These are phyloP conservation scores for Pseudomyrmex sp. DNA, from an alignment of 1,140 invertebrate species.

Conservation along the genomic window DNA sequence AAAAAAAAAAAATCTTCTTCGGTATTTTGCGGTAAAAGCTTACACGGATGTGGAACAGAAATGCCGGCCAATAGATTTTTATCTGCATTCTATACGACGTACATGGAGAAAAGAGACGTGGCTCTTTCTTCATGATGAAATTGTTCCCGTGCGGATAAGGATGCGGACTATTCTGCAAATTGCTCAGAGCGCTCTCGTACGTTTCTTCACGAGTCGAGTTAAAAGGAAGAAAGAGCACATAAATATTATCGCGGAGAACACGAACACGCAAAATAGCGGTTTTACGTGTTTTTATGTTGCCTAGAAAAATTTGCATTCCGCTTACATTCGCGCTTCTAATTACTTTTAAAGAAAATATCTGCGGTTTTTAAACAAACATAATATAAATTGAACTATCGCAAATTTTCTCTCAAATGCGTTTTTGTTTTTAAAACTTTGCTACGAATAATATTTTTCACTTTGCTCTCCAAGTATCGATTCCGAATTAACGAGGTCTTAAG, in stretches of 20 bases:
- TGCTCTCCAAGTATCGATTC: conserved; percentile 58
- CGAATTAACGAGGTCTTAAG: conserved; percentile 67
- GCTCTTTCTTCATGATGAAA: conserved; percentile 54
- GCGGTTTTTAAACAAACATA: neutral
- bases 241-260: neutral
- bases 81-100: conserved; percentile 51
- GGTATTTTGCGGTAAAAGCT: conserved; percentile 60
- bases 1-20: no score
- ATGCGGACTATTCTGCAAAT: conserved; percentile 8
- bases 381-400: conserved; percentile 10
- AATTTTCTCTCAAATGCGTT: conserved; percentile 9
- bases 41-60: conserved; percentile 59
- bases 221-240: conserved; percentile 18
- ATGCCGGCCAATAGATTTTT: conserved; percentile 69
- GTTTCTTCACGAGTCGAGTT: conserved; percentile 21
- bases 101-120: conserved; percentile 15
- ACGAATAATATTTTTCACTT: no score
- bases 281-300: neutral
- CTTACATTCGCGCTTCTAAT: neutral
- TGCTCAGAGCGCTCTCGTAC: conserved; percentile 24
- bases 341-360: neutral
- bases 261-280: conserved; percentile 15
- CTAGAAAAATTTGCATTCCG: neutral
- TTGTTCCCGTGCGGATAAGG: conserved; percentile 60
- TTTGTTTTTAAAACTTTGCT: conserved; percentile 57